Evolutionary conservation across 1,140 invertebrate species (phyloP).

Genomic region (Philotrypesis tridentata): DNA sequence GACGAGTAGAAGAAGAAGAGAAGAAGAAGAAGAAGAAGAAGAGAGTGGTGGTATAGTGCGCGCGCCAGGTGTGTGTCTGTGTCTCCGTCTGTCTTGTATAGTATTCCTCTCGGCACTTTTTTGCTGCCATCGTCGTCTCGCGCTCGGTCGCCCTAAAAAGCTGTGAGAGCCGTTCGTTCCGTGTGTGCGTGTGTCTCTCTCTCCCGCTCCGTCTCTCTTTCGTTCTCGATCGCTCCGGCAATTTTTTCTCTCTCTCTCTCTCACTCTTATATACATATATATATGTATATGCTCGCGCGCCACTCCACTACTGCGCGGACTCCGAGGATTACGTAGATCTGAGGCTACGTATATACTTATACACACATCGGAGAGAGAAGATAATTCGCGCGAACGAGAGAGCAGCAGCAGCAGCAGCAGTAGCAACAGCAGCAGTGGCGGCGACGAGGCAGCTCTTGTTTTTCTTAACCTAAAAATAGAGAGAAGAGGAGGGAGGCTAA

Average conservation of each 20-base stretch:
- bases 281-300: background rate
- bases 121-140: constrained; percentile 5
- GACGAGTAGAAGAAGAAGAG: background rate
- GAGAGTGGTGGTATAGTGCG: constrained; percentile 45
- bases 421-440: no score
- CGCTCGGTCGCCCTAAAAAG: constrained; percentile 15
- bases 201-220: background rate
- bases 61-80: constrained; percentile 42
- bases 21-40: background rate
- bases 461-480: constrained; percentile 48
- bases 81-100: constrained; percentile 4
- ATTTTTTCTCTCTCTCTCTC: constrained; percentile 33
- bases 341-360: constrained; percentile 11
- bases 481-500: constrained; percentile 16
- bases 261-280: no score
- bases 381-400: constrained; percentile 21
- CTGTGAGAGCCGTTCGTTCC: background rate
- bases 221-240: constrained; percentile 1
- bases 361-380: background rate
- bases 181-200: background rate
- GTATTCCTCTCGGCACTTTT: constrained; percentile 34
- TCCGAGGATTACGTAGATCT: background rate
- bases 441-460: constrained; percentile 16
- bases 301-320: background rate
- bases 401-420: background rate